Evolutionary conservation across 2,797 vertebrate genomes (phyloP).

Genomic region (Gymnodraco acuticeps): DNA sequence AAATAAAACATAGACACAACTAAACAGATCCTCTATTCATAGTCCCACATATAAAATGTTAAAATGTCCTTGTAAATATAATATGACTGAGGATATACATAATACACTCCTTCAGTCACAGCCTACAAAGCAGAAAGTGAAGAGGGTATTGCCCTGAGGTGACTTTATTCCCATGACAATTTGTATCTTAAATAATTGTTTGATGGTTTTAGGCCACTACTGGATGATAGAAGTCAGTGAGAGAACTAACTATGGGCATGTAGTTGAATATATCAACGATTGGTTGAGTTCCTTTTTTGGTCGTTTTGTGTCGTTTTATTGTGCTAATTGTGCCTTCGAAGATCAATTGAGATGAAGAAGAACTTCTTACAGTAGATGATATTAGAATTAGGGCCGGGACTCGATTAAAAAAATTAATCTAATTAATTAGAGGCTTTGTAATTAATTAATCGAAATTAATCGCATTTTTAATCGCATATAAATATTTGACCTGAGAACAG

Average conservation of each 20-base stretch:
- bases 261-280: no score
- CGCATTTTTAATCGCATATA: no score
- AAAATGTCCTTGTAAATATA: slow-evolving; percentile 25
- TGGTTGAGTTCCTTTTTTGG: no score
- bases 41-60: slow-evolving; percentile 11
- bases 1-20: background rate
- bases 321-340: no score
- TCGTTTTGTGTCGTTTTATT: no score
- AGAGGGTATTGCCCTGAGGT: slow-evolving; percentile 15
- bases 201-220: slow-evolving; percentile 10
- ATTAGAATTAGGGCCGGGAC: no score
- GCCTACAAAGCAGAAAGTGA: slow-evolving; percentile 8
- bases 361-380: background rate
- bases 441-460: no score
- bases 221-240: slow-evolving; percentile 27
- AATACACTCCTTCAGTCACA: slow-evolving; percentile 15
- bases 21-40: slow-evolving; percentile 22
- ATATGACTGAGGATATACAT: slow-evolving; percentile 2
- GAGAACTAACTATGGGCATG: background rate
- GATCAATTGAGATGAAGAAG: background rate
- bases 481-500: no score
- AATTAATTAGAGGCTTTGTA: no score
- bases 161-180: slow-evolving; percentile 37
- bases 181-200: slow-evolving; percentile 28
- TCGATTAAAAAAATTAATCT: no score